Conservation (phyloP, 2,113 vertebrate species). For the Pterocles orientalis region DNA sequence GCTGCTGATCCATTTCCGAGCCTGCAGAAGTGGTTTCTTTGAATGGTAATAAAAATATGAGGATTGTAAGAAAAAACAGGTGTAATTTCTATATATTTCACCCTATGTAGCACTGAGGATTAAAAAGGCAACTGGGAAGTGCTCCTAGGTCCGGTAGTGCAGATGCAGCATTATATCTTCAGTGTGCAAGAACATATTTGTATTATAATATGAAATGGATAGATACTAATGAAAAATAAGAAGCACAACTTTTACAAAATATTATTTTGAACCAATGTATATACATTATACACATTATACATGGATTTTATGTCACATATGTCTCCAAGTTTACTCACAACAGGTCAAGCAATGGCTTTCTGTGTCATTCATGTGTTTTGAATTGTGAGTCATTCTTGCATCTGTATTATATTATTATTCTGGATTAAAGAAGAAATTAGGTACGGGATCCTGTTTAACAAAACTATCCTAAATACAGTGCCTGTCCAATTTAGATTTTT, state of each 20-base stretch:
- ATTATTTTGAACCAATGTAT: not conserved
- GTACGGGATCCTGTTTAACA: not conserved
- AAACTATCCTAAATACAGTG: not conserved
- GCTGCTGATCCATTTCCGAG: not conserved
- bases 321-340: not conserved
- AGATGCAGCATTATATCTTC: not conserved
- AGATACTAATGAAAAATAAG: not conserved
- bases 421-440: not conserved
- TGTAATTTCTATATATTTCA: not conserved
- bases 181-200: not conserved
- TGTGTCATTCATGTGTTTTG: not conserved
- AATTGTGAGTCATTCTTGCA: not conserved
- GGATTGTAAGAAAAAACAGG: not conserved
- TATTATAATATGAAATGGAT: not conserved
- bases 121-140: not conserved
- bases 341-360: not conserved
- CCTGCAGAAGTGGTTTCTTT: not conserved
- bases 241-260: constrained; percentile 3
- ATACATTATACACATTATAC: constrained; percentile 34
- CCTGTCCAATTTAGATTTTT: not conserved
- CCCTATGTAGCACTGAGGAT: not conserved
- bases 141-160: not conserved
- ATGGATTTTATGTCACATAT: not conserved
- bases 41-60: not conserved
- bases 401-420: not conserved